phyloP scores from a whole-genome alignment of 2,797 vertebrate species.

The Manis crassicaudata region DNA sequence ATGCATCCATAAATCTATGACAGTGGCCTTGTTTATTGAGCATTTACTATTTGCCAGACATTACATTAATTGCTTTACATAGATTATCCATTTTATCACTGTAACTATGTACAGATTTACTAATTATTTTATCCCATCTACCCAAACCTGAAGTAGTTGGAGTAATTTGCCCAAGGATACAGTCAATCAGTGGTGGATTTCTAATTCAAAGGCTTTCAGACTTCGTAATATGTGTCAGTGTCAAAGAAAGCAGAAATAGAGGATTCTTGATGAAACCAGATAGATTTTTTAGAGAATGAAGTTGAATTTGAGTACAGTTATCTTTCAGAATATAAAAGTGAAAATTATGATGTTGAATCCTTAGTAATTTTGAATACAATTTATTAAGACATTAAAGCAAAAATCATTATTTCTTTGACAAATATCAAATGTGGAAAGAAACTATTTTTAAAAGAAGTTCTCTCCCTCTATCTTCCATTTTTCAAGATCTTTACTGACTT shows the following conservation, averaged over 20 bases:
- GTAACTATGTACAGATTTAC: neutral
- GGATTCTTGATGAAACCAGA: neutral
- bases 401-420: conserved; percentile 7
- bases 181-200: neutral
- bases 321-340: neutral
- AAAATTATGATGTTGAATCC: neutral
- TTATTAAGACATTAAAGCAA: neutral
- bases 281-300: neutral
- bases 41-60: neutral
- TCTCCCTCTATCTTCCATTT: neutral
- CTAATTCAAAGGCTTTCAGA: neutral
- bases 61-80: neutral
- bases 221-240: neutral
- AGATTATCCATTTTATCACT: neutral
- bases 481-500: neutral
- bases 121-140: neutral
- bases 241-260: neutral
- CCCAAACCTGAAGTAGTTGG: neutral
- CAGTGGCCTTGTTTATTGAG: neutral
- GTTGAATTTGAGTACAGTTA: neutral
- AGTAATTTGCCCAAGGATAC: neutral
- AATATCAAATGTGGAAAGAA: conserved; percentile 28
- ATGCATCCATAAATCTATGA: neutral
- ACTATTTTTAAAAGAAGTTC: neutral
- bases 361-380: conserved; percentile 9